Evolutionary conservation across 1,140 invertebrate species (phyloP).

Genomic region (Drosophila micromelanica): DNA sequence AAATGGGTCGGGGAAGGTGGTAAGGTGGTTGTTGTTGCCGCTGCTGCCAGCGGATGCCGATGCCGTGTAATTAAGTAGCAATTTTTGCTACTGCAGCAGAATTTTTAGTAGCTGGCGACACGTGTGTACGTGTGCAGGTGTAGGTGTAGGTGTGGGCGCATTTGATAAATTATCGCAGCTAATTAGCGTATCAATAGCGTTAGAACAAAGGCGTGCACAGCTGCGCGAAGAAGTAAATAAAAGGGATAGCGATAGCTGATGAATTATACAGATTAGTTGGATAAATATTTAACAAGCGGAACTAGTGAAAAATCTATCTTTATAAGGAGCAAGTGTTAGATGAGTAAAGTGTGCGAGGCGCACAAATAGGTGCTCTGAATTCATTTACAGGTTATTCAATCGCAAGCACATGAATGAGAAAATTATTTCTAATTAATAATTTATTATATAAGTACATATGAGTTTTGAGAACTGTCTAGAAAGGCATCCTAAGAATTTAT

Average conservation of each 20-base stretch:
- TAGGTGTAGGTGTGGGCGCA: slow-evolving; percentile 1
- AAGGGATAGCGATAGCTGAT: slow-evolving; percentile 5
- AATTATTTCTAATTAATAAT: background rate
- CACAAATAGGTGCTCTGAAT: background rate
- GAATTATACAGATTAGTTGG: slow-evolving; percentile 27
- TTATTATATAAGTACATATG: no score
- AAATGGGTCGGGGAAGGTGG: background rate
- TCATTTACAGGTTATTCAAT: background rate
- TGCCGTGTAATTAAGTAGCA: slow-evolving; percentile 75
- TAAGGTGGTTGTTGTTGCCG: background rate
- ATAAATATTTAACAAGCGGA: slow-evolving; percentile 18
- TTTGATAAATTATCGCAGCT: slow-evolving; percentile 73
- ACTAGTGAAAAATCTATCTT: background rate
- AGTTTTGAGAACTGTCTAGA: no score
- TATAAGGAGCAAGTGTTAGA: background rate
- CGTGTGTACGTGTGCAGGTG: slow-evolving; percentile 18
- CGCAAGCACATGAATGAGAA: background rate
- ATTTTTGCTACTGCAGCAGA: slow-evolving; percentile 75
- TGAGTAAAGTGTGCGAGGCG: background rate
- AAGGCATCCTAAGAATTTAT: no score
- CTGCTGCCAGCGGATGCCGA: slow-evolving; percentile 36
- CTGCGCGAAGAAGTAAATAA: slow-evolving; percentile 12
- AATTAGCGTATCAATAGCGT: slow-evolving; percentile 77
- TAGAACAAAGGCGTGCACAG: slow-evolving; percentile 42
- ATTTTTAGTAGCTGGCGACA: slow-evolving; percentile 63